Conservation (phyloP, 2,888 invertebrate species). For the Lithophane semibrunnea region DNA sequence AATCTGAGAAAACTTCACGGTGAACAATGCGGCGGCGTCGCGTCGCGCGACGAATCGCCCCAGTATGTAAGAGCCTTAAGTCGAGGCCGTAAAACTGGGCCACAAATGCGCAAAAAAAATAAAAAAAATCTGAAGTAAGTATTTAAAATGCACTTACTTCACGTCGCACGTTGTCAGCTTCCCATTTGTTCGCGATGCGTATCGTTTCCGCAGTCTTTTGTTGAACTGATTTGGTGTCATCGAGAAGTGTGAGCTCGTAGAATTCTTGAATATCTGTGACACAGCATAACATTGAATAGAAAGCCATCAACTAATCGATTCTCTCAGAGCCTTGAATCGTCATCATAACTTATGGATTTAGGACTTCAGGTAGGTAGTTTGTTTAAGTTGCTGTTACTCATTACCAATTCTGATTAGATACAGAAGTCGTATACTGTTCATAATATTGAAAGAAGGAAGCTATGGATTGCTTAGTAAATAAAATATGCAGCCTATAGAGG, state of each 20-base stretch:
- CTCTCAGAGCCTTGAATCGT: conserved; percentile 14
- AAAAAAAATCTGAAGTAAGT: too few species aligned
- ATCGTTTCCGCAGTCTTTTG: conserved; percentile 99
- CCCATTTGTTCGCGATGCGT: conserved; percentile 98
- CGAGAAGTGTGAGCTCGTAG: conserved; percentile 98
- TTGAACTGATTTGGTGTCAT: conserved; percentile 98
- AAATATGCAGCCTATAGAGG: conserved; percentile 27
- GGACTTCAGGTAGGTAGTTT: background rate
- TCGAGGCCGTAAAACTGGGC: too few species aligned
- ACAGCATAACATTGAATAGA: conserved; percentile 31
- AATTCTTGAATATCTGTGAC: conserved; percentile 98
- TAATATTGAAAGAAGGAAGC: conserved; percentile 11
- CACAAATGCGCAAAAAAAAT: too few species aligned
- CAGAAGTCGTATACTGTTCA: background rate
- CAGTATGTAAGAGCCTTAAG: too few species aligned
- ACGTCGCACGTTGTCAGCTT: conserved; percentile 89
- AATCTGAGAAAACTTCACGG: too few species aligned
- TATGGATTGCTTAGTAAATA: conserved; percentile 17
- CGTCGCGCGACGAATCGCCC: too few species aligned
- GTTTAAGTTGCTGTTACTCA: conserved; percentile 9
- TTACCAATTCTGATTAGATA: conserved; percentile 2
- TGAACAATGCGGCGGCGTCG: too few species aligned
- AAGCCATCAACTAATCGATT: conserved; percentile 37
- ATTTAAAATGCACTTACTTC: conserved; percentile 77
- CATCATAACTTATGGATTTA: conserved; percentile 34